These are phyloP conservation scores for Lumbricus terrestris DNA, from an alignment of 2,888 invertebrate genomes.

Conservation along the genomic window DNA sequence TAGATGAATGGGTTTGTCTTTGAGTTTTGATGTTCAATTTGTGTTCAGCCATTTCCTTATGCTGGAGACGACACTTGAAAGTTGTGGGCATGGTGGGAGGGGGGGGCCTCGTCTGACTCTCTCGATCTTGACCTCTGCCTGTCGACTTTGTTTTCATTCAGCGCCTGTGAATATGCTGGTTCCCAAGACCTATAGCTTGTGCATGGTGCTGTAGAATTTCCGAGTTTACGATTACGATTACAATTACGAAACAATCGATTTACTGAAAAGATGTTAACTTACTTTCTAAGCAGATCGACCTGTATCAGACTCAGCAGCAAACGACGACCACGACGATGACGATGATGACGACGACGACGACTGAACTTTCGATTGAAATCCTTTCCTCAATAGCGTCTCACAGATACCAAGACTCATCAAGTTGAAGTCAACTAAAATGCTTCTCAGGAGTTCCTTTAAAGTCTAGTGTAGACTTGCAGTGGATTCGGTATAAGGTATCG, in stretches of 20 bases:
- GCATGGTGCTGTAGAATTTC: too few relatives aligned
- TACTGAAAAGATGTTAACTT: neutral
- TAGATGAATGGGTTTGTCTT: neutral
- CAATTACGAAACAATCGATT: neutral
- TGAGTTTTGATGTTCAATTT: neutral
- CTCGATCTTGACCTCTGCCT: too few relatives aligned
- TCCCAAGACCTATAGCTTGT: too few relatives aligned
- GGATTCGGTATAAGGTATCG: neutral
- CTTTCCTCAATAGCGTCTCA: neutral
- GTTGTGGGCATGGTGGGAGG: too few relatives aligned
- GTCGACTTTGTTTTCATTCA: too few relatives aligned
- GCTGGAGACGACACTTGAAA: too few relatives aligned
- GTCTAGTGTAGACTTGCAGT: neutral
- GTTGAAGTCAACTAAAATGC: neutral
- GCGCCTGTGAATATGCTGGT: too few relatives aligned
- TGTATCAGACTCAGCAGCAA: neutral
- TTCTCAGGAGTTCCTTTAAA: neutral
- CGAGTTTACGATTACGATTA: too few relatives aligned
- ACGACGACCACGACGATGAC: neutral
- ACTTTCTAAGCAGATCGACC: too few relatives aligned
- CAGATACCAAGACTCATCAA: neutral
- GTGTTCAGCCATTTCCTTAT: too few relatives aligned
- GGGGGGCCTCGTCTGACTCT: too few relatives aligned
- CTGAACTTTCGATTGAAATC: neutral
- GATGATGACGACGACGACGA: too few relatives aligned